A percentile compares a stretch with the other conserved stretches of the same genome.
Conservation (phyloP, 2,888 invertebrate species). For the Theretra japonica region DNA sequence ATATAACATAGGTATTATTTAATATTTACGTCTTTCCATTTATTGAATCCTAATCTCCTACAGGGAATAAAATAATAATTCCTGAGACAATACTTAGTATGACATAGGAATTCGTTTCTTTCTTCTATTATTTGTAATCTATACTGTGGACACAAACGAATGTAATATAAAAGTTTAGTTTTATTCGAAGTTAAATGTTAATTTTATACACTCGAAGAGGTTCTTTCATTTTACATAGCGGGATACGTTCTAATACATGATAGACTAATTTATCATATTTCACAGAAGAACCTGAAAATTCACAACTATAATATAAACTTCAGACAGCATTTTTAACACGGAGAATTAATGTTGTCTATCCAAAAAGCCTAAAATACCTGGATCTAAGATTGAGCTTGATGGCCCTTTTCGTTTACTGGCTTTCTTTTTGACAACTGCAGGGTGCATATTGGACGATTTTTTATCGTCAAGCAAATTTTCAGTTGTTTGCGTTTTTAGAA, state of each 20-base stretch:
- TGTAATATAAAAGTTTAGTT: background rate
- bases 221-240: slow-evolving; percentile 4
- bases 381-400: slow-evolving; percentile 31
- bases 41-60: too few species aligned
- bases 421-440: slow-evolving; percentile 50
- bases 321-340: background rate
- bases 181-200: background rate
- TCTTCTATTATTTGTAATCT: too few species aligned
- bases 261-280: slow-evolving; percentile 16
- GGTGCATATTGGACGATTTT: background rate
- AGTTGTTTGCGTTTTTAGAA: background rate
- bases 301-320: slow-evolving; percentile 6
- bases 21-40: too few species aligned
- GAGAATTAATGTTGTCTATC: background rate
- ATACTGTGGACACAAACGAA: background rate
- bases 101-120: too few species aligned
- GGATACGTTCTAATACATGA: slow-evolving; percentile 14
- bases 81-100: too few species aligned
- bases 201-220: slow-evolving; percentile 14
- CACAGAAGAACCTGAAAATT: slow-evolving; percentile 40
- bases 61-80: too few species aligned
- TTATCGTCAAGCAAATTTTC: background rate
- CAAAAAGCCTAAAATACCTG: slow-evolving; percentile 42
- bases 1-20: too few species aligned
- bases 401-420: slow-evolving; percentile 45